Conservation (phyloP, 2,797 vertebrate genomes). For the Pteropus rufus region DNA sequence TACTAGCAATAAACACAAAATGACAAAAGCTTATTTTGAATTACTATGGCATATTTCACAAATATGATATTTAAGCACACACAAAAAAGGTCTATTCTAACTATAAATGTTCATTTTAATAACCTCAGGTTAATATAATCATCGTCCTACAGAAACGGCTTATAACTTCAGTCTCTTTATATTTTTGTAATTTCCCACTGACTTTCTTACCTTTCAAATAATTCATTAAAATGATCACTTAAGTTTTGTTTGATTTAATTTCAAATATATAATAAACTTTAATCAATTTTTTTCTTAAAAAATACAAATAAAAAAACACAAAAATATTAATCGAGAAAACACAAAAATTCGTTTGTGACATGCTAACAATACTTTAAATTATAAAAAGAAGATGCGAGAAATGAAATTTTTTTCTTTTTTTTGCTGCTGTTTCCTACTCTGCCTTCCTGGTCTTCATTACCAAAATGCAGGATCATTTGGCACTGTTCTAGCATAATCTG, state of each 20-base stretch:
- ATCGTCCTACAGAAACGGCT: neutral
- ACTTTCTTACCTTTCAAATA: neutral
- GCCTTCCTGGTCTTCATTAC: neutral
- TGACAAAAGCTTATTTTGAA: neutral
- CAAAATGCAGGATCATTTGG: slow-evolving; percentile 9
- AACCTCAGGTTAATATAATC: neutral
- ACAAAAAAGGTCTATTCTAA: neutral
- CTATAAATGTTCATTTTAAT: too few relatives aligned
- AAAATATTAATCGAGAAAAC: neutral
- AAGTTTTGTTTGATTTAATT: neutral
- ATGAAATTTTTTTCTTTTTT: neutral
- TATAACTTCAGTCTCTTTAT: neutral
- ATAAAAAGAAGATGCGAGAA: neutral
- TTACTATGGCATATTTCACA: neutral
- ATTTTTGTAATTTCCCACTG: neutral
- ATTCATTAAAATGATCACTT: neutral
- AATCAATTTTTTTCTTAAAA: neutral
- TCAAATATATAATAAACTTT: neutral
- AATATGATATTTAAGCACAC: neutral
- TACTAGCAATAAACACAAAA: neutral
- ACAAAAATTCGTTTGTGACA: neutral
- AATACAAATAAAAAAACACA: neutral
- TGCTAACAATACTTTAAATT: neutral
- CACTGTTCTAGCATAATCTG: slow-evolving; percentile 42
- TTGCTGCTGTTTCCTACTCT: neutral